Conservation (phyloP, 2,113 vertebrate genomes). For the Varanus komodoensis region DNA sequence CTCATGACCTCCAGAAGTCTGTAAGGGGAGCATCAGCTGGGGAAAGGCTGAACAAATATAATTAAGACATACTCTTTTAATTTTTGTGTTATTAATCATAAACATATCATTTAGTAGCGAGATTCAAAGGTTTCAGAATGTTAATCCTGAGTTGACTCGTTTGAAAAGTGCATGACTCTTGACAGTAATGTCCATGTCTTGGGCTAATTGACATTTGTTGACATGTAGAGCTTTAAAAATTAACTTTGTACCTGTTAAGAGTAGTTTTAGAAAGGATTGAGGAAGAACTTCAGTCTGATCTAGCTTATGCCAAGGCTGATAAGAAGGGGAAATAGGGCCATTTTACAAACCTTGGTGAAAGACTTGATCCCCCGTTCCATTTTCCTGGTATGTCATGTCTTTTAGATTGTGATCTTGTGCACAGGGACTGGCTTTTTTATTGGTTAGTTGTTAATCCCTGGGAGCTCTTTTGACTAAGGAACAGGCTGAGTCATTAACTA, state of each 20-base stretch:
- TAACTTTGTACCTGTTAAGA: neutral
- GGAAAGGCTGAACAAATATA: neutral
- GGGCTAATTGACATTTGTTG: conserved; percentile 32
- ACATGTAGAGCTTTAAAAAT: conserved; percentile 6
- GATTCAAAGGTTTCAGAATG: neutral
- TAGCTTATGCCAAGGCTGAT: too few relatives aligned
- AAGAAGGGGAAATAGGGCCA: too few relatives aligned
- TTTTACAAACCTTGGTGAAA: too few relatives aligned
- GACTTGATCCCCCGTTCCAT: too few relatives aligned
- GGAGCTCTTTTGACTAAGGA: neutral
- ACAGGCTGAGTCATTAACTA: too few relatives aligned
- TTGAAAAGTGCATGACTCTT: neutral
- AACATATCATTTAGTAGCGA: neutral
- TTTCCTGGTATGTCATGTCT: too few relatives aligned
- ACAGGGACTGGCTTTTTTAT: too few relatives aligned
- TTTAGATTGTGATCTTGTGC: too few relatives aligned
- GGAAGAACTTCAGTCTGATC: too few relatives aligned
- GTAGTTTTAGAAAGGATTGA: neutral
- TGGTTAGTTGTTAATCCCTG: too few relatives aligned
- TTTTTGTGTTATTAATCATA: neutral
- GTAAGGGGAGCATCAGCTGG: neutral
- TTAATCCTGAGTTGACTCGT: conserved; percentile 41
- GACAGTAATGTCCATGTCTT: neutral
- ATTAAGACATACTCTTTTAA: neutral
- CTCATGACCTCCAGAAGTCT: neutral